These are phyloP conservation scores for Hoplias malabaricus DNA, from an alignment of 2,113 vertebrate genomes.

Conservation along the genomic window DNA sequence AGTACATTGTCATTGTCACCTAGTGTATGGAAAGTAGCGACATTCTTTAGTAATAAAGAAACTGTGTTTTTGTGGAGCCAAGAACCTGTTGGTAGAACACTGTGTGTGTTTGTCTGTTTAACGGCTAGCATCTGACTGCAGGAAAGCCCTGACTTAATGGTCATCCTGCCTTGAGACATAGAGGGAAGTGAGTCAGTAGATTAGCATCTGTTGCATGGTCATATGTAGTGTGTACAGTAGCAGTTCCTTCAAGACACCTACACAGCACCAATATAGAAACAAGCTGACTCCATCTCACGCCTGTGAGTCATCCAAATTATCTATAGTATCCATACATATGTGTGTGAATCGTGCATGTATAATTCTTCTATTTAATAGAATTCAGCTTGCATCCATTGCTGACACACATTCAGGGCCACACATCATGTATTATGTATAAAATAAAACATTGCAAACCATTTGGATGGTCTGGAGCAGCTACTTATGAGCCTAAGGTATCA, in stretches of 20 bases:
- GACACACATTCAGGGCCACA: too few species aligned
- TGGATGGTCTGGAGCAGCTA: too few species aligned
- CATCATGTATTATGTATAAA: too few species aligned
- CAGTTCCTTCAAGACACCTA: not conserved
- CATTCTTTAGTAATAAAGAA: too few species aligned
- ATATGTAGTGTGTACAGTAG: constrained; percentile 1
- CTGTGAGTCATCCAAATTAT: too few species aligned
- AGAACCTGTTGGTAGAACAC: not conserved
- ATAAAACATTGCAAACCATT: too few species aligned
- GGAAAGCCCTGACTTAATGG: not conserved
- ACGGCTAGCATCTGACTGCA: not conserved
- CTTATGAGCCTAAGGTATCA: too few species aligned
- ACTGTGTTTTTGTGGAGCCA: not conserved
- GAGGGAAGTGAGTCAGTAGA: not conserved
- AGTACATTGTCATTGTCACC: too few species aligned
- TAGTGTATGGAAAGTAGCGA: too few species aligned
- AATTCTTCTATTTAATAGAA: not conserved
- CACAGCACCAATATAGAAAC: not conserved
- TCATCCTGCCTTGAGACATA: not conserved
- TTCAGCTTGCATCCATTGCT: too few species aligned
- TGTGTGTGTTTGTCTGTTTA: not conserved
- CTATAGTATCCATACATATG: too few species aligned
- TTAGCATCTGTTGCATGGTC: constrained; percentile 18
- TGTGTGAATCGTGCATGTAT: not conserved
- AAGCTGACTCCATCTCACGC: not conserved